A percentile compares a stretch with the other conserved stretches of the same genome.
These are phyloP conservation scores for Danionella dracula DNA, from an alignment of 2,797 vertebrate genomes.

Conservation along the genomic window DNA sequence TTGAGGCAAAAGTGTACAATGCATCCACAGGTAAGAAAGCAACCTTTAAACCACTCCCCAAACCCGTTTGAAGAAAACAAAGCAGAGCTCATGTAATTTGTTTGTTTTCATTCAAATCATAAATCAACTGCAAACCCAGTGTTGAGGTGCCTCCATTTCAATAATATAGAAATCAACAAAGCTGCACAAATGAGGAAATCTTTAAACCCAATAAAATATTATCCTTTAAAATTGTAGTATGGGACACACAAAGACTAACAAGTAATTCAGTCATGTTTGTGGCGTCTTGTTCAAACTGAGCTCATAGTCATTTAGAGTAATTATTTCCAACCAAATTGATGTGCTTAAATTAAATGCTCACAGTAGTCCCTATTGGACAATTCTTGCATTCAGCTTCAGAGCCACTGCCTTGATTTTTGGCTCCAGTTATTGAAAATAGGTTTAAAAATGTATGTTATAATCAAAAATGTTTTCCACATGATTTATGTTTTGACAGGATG, in stretches of 20 bases:
- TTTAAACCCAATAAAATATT: too few species aligned
- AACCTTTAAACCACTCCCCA: too few species aligned
- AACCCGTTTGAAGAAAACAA: too few species aligned
- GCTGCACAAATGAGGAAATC: too few species aligned
- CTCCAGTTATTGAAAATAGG: slow-evolving; percentile 50
- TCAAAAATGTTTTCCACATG: slow-evolving; percentile 49
- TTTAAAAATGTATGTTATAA: slow-evolving; percentile 51
- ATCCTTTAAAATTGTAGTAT: slow-evolving; percentile 1
- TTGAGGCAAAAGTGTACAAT: too few species aligned
- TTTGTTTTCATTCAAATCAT: too few species aligned
- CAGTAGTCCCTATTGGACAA: slow-evolving; percentile 48
- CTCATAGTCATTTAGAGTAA: slow-evolving; percentile 51
- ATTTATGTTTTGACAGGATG: too few species aligned
- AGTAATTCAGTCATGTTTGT: slow-evolving; percentile 32
- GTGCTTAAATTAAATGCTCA: slow-evolving; percentile 47
- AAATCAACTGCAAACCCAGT: too few species aligned
- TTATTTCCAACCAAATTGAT: slow-evolving; percentile 54
- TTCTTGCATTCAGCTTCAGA: slow-evolving; percentile 46
- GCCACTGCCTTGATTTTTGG: slow-evolving; percentile 48
- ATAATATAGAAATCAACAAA: too few species aligned
- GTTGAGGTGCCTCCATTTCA: too few species aligned
- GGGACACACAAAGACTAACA: slow-evolving; percentile 18
- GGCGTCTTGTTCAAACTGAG: slow-evolving; percentile 48
- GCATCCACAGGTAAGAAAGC: too few species aligned
- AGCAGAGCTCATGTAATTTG: too few species aligned